Percentiles rank a stretch among this genome's conserved stretches.
Conservation (phyloP, 2,113 vertebrate species). For the Kobus ellipsiprymnus region DNA sequence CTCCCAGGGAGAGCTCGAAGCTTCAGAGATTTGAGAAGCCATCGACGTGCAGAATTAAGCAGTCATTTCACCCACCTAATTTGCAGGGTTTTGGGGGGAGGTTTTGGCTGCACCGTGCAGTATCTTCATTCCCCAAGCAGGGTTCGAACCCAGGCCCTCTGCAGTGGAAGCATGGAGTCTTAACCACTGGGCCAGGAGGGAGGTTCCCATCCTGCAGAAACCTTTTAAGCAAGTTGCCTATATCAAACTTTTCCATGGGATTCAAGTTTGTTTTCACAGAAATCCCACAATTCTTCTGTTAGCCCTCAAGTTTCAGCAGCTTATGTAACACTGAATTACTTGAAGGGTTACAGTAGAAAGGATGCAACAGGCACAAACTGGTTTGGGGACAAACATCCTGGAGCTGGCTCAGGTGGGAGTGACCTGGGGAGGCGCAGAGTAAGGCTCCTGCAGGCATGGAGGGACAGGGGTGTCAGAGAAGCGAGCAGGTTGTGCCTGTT, state of each 20-base stretch:
- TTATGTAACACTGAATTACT: neutral
- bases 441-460: neutral
- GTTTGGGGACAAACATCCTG: neutral
- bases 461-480: accelerated
- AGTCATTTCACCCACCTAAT: neutral
- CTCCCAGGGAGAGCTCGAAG: too few relatives aligned
- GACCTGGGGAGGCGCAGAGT: neutral
- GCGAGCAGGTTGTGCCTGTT: neutral
- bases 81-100: accelerated
- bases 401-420: neutral
- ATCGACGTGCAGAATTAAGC: accelerated
- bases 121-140: neutral
- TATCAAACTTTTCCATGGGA: neutral
- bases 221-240: neutral
- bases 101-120: neutral
- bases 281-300: neutral
- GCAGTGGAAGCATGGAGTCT: neutral
- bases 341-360: neutral
- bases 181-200: neutral
- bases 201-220: neutral
- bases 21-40: neutral
- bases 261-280: neutral
- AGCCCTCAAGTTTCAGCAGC: neutral
- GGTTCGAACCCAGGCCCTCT: neutral
- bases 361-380: neutral